Evolutionary conservation across 2,888 invertebrate species (phyloP).

Genomic region (Eremobia ochroleuca): DNA sequence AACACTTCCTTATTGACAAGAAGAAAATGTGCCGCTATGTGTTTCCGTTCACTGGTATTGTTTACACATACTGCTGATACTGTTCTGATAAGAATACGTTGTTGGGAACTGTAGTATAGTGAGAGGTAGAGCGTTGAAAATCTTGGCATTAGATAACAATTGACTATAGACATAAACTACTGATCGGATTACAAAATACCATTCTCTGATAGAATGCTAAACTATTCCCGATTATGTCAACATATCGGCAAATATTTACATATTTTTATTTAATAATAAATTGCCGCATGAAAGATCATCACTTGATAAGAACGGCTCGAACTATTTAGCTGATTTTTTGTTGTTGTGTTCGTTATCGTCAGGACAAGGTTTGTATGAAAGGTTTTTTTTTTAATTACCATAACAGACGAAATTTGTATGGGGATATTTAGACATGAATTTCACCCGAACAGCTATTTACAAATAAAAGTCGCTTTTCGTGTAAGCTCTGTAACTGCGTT

Average conservation of each 20-base stretch:
- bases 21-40: conserved; percentile 32
- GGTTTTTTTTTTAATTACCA: neutral
- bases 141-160: neutral
- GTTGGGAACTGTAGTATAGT: neutral
- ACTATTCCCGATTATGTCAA: neutral
- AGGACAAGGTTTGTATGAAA: neutral
- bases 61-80: conserved; percentile 32
- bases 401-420: neutral
- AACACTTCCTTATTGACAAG: conserved; percentile 53
- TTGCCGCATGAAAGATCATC: neutral
- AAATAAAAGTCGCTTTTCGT: neutral
- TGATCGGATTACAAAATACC: neutral
- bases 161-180: neutral
- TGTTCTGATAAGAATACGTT: conserved; percentile 23
- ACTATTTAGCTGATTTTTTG: neutral
- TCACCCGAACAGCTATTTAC: neutral
- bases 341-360: neutral
- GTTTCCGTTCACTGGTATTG: conserved; percentile 32
- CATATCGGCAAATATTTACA: neutral
- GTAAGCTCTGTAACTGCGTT: neutral
- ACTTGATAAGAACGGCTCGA: neutral
- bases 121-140: neutral
- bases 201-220: neutral
- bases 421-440: neutral
- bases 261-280: neutral